Evolutionary conservation across 2,797 vertebrate genomes (phyloP).

Genomic region (Petrocephalus schoutedeni): DNA sequence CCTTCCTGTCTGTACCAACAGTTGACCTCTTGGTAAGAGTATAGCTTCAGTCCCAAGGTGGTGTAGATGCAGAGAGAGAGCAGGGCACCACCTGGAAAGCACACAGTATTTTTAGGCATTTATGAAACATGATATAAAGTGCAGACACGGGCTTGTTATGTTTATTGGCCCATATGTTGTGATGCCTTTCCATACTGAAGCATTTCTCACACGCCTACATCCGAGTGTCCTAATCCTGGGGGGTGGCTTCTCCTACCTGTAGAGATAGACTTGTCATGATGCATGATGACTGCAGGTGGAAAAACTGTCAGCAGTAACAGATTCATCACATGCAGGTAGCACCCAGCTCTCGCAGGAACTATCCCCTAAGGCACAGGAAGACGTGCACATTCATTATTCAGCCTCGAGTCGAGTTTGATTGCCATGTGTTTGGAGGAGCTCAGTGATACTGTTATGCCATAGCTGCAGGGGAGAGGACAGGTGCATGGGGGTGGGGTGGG

Average conservation of each 20-base stretch:
- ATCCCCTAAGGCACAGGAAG: slow-evolving; percentile 26
- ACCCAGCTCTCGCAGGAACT: slow-evolving; percentile 28
- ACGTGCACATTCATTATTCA: neutral
- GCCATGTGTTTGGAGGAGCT: neutral
- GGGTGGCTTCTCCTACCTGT: slow-evolving; percentile 34
- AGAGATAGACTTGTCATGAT: slow-evolving; percentile 36
- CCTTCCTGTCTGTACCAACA: slow-evolving; percentile 38
- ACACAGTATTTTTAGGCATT: neutral
- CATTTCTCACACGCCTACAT: neutral
- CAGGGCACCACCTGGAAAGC: slow-evolving; percentile 47
- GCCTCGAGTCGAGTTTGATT: neutral
- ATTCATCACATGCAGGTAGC: slow-evolving; percentile 42
- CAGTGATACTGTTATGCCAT: neutral
- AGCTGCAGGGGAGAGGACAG: neutral
- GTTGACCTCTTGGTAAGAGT: slow-evolving; percentile 45
- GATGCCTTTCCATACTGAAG: neutral
- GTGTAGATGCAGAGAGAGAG: slow-evolving; percentile 40
- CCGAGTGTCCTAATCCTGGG: neutral
- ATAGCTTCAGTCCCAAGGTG: slow-evolving; percentile 42
- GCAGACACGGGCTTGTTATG: neutral
- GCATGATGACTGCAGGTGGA: slow-evolving; percentile 38
- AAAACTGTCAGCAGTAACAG: slow-evolving; percentile 40
- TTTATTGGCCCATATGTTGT: neutral
- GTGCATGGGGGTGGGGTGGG: neutral
- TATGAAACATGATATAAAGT: neutral